A percentile compares a stretch with the other conserved stretches of the same genome.
Evolutionary conservation across 2,888 invertebrate genomes (phyloP).

Genomic region (Amphipoea lucens): DNA sequence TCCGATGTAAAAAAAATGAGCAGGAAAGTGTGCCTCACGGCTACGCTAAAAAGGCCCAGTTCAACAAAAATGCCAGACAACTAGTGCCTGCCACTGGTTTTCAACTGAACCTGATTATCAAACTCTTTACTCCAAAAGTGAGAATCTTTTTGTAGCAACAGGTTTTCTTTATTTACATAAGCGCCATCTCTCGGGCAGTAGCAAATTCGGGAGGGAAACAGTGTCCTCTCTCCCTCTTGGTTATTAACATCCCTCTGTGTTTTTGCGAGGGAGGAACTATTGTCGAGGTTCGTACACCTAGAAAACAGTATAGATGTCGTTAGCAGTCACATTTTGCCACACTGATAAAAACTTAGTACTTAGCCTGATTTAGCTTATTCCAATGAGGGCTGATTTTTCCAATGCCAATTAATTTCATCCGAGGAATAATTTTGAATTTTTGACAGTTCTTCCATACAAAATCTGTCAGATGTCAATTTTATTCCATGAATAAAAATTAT

Average conservation of each 20-base stretch:
- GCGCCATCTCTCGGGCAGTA: constrained; percentile 80
- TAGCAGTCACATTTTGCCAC: constrained; percentile 42
- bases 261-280: background rate
- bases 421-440: no score
- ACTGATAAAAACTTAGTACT: background rate
- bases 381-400: background rate
- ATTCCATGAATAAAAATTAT: no score
- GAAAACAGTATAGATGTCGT: constrained; percentile 70
- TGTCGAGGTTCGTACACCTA: background rate
- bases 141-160: background rate
- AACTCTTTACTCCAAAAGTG: no score
- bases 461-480: no score
- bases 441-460: no score
- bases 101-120: background rate
- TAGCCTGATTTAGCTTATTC: background rate
- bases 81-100: no score
- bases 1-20: no score
- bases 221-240: constrained; percentile 52
- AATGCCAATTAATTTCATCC: no score
- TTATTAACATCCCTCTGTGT: background rate
- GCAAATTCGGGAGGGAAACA: constrained; percentile 59
- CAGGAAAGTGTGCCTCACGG: no score
- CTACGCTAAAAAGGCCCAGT: no score
- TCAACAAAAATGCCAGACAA: no score
- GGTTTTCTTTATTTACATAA: background rate